Percentiles rank a stretch among this genome's conserved stretches.
These are phyloP conservation scores for Anaspis maculata DNA, from an alignment of 2,888 invertebrate genomes.

Conservation along the genomic window DNA sequence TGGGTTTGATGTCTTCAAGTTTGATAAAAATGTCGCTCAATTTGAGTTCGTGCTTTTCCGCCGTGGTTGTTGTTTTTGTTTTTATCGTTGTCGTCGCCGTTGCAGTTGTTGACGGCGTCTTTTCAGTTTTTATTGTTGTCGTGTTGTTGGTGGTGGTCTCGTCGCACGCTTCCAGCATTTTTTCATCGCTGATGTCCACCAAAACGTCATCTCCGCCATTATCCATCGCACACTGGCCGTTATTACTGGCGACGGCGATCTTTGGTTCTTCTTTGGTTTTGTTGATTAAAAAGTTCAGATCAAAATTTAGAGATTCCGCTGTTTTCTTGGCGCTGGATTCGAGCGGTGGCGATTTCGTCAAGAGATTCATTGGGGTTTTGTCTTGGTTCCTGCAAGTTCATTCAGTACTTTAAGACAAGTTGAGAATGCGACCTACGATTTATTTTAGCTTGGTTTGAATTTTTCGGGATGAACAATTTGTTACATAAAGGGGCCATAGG, in stretches of 20 bases:
- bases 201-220: slow-evolving; percentile 47
- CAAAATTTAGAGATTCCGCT: slow-evolving; percentile 20
- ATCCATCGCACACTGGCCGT: slow-evolving; percentile 8
- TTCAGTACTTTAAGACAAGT: too few relatives aligned
- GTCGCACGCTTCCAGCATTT: slow-evolving; percentile 21
- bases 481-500: too few relatives aligned
- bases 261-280: neutral
- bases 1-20: slow-evolving; percentile 69
- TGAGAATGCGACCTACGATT: too few relatives aligned
- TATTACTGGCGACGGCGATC: neutral
- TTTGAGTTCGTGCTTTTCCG: slow-evolving; percentile 41
- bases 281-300: slow-evolving; percentile 22
- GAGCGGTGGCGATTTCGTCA: slow-evolving; percentile 38
- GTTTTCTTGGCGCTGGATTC: slow-evolving; percentile 15
- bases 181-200: slow-evolving; percentile 48
- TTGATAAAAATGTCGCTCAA: slow-evolving; percentile 66
- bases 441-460: too few relatives aligned
- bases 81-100: slow-evolving; percentile 28
- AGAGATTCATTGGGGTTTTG: slow-evolving; percentile 58
- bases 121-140: too few relatives aligned
- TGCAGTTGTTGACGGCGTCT: neutral
- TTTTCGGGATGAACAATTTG: too few relatives aligned
- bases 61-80: slow-evolving; percentile 16
- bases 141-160: too few relatives aligned
- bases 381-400: slow-evolving; percentile 45